Conservation (phyloP, 2,797 vertebrate species). For the Selene dorsalis region DNA sequence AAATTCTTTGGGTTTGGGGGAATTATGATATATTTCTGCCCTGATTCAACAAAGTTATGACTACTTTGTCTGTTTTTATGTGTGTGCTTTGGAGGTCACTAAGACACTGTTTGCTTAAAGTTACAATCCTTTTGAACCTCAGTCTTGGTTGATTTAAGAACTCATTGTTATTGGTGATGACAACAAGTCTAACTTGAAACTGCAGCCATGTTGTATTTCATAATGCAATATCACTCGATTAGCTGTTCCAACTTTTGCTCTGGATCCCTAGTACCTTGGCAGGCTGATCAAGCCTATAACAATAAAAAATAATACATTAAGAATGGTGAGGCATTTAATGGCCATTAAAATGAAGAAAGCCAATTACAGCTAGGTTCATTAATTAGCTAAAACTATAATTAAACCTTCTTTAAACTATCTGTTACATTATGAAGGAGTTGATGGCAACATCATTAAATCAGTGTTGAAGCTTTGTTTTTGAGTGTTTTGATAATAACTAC, state of each 20-base stretch:
- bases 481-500: background rate
- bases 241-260: too few relatives aligned
- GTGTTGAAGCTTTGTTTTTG: background rate
- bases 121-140: background rate
- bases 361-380: too few relatives aligned
- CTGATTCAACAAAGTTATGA: background rate
- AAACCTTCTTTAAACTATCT: too few relatives aligned
- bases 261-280: too few relatives aligned
- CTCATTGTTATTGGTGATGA: too few relatives aligned
- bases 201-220: background rate
- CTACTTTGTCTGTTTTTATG: too few relatives aligned
- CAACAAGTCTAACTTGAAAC: background rate
- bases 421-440: background rate
- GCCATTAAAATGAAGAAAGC: background rate
- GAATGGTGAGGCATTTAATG: background rate
- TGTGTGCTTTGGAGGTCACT: background rate
- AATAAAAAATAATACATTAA: too few relatives aligned
- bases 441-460: background rate
- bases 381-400: too few relatives aligned
- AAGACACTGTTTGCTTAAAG: background rate
- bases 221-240: too few relatives aligned
- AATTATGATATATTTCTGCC: background rate
- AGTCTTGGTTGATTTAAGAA: background rate
- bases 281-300: too few relatives aligned
- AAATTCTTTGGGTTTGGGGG: background rate